These are phyloP conservation scores for Carassius gibelio DNA, from an alignment of 2,113 vertebrate species.

Conservation along the genomic window DNA sequence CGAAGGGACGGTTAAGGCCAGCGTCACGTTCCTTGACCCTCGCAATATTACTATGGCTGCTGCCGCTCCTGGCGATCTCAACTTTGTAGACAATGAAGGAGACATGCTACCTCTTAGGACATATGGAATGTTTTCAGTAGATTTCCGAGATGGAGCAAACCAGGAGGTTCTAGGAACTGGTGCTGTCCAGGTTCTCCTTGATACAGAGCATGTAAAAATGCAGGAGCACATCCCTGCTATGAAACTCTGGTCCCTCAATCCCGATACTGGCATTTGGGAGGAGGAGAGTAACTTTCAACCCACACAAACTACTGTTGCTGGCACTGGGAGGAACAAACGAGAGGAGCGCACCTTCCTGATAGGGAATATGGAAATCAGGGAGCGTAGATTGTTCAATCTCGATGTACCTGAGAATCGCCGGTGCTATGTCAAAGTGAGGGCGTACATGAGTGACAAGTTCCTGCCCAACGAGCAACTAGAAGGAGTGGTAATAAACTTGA, in stretches of 20 bases:
- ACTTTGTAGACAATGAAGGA: slow-evolving; percentile 83
- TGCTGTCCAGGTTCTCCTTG: slow-evolving; percentile 83
- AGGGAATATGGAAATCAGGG: slow-evolving; percentile 92
- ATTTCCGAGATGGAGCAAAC: slow-evolving; percentile 83
- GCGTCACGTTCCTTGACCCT: slow-evolving; percentile 93
- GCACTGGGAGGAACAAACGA: slow-evolving; percentile 75
- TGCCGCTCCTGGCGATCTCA: slow-evolving; percentile 88
- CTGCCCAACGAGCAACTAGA: slow-evolving; percentile 86
- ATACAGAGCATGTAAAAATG: slow-evolving; percentile 85
- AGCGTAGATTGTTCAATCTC: slow-evolving; percentile 92
- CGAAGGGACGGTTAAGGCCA: slow-evolving; percentile 85
- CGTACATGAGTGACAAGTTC: slow-evolving; percentile 94
- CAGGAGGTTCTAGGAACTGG: slow-evolving; percentile 78
- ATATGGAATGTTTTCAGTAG: slow-evolving; percentile 94
- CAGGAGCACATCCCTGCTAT: slow-evolving; percentile 86
- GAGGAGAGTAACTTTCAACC: slow-evolving; percentile 83
- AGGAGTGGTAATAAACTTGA: slow-evolving; percentile 87
- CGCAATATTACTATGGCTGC: slow-evolving; percentile 82
- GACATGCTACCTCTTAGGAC: slow-evolving; percentile 88
- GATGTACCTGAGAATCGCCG: slow-evolving; percentile 95
- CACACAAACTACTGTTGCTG: slow-evolving; percentile 49
- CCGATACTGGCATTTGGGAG: slow-evolving; percentile 90
- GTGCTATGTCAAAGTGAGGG: slow-evolving; percentile 94
- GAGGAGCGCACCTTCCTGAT: slow-evolving; percentile 94
- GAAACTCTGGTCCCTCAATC: slow-evolving; percentile 93